phyloP scores from a whole-genome alignment of 2,113 vertebrate species.

The Ceratotherium simum region DNA sequence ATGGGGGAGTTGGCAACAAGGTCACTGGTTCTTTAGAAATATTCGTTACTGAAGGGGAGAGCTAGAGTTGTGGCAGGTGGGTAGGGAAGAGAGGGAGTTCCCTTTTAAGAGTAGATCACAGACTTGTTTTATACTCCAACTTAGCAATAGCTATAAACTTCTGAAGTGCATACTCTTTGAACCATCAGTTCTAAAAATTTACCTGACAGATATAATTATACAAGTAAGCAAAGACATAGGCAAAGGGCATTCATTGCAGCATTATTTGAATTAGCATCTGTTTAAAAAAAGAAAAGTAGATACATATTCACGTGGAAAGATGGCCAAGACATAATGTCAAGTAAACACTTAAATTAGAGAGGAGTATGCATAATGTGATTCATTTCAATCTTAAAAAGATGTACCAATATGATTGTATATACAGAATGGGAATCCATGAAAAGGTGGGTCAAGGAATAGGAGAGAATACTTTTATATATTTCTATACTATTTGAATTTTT shows the following conservation, averaged over 20 bases:
- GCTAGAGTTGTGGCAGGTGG: background rate
- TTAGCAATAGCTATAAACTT: background rate
- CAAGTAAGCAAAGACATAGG: background rate
- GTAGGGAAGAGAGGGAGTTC: background rate
- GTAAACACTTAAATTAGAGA: background rate
- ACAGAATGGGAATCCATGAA: background rate
- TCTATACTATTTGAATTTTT: background rate
- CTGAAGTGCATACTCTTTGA: background rate
- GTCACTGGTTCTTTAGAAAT: background rate
- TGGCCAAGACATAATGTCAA: background rate
- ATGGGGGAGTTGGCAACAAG: background rate
- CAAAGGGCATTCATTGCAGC: background rate
- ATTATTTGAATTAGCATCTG: background rate
- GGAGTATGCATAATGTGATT: background rate
- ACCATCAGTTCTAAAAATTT: background rate
- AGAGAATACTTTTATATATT: background rate
- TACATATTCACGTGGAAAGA: background rate
- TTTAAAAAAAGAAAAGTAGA: background rate
- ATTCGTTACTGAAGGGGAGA: background rate
- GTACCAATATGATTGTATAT: no score
- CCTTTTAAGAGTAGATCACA: background rate
- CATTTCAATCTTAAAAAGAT: background rate
- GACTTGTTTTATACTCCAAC: background rate
- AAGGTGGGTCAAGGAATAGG: background rate
- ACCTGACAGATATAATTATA: background rate